Conservation (phyloP, 1,140 invertebrate genomes). For the Hermetia illucens region DNA sequence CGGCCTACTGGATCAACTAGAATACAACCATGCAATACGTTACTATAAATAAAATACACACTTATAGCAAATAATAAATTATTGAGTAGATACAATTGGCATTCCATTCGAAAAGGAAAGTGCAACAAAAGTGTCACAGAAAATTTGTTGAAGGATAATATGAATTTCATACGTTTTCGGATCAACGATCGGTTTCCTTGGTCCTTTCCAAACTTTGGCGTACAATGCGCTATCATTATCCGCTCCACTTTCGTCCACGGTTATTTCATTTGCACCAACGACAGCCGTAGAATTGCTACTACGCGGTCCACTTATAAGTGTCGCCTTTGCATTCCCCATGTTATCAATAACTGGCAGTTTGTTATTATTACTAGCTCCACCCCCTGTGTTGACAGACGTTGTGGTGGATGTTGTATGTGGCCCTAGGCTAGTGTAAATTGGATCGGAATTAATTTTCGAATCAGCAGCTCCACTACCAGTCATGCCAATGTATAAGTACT, state of each 20-base stretch:
- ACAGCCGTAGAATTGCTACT: conserved; percentile 6
- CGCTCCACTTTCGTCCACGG: conserved; percentile 8
- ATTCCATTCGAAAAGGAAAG: too few species aligned
- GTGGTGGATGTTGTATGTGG: too few species aligned
- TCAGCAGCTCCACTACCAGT: too few species aligned
- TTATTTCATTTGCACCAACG: conserved; percentile 6
- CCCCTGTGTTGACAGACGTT: too few species aligned
- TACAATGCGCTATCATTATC: conserved; percentile 19
- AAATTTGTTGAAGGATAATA: too few species aligned
- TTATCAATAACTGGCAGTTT: conserved; percentile 4
- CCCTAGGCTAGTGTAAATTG: conserved; percentile 2
- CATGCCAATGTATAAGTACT: conserved; percentile 7
- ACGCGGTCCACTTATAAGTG: neutral
- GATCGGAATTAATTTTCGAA: too few species aligned
- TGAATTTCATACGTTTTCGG: conserved; percentile 24
- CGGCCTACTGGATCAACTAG: too few species aligned
- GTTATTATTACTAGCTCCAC: conserved; percentile 5
- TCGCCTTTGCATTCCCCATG: conserved; percentile 1
- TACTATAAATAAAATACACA: too few species aligned
- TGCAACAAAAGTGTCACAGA: too few species aligned
- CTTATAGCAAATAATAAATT: too few species aligned
- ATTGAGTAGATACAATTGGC: too few species aligned
- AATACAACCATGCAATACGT: too few species aligned
- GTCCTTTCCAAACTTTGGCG: conserved; percentile 31
- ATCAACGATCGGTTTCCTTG: conserved; percentile 28